Percentiles rank a stretch among this genome's conserved stretches.
Conservation (phyloP, 2,888 invertebrate species). For the Galerucella pusilla region DNA sequence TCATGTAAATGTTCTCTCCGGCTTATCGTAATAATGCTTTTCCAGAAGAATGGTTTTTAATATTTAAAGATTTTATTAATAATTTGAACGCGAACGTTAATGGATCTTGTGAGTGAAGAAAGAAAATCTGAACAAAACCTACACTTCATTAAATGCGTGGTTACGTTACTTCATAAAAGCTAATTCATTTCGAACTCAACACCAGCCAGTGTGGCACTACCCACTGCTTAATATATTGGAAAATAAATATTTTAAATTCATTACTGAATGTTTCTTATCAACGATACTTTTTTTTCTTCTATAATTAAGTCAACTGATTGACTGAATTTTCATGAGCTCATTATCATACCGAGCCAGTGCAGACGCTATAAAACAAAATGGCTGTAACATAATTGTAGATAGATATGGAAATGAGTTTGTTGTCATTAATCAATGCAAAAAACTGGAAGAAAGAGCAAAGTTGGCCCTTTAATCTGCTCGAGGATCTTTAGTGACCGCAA, state of each 20-base stretch:
- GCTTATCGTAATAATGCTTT: background rate
- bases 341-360: conserved; percentile 21
- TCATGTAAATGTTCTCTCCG: background rate
- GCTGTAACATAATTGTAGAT: conserved; percentile 32
- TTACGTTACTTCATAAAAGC: background rate
- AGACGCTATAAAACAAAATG: conserved; percentile 29
- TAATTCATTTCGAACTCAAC: background rate
- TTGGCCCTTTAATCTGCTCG: conserved; percentile 58
- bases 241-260: background rate
- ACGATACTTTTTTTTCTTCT: background rate
- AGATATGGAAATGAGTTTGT: conserved; percentile 39
- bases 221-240: background rate
- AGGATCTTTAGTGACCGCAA: conserved; percentile 60
- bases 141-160: conserved; percentile 3
- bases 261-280: too few relatives aligned
- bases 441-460: conserved; percentile 54
- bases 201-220: background rate
- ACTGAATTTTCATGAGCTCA: conserved; percentile 12
- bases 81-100: conserved; percentile 13
- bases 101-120: conserved; percentile 14
- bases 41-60: background rate
- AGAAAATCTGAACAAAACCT: conserved; percentile 10
- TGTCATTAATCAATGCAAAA: conserved; percentile 42
- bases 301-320: conserved; percentile 1
- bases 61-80: conserved; percentile 13